Evolutionary conservation across 2,797 vertebrate genomes (phyloP), one percentile per base, ranked within the genome.

Genomic region (Psittacula derbiana): DNA sequence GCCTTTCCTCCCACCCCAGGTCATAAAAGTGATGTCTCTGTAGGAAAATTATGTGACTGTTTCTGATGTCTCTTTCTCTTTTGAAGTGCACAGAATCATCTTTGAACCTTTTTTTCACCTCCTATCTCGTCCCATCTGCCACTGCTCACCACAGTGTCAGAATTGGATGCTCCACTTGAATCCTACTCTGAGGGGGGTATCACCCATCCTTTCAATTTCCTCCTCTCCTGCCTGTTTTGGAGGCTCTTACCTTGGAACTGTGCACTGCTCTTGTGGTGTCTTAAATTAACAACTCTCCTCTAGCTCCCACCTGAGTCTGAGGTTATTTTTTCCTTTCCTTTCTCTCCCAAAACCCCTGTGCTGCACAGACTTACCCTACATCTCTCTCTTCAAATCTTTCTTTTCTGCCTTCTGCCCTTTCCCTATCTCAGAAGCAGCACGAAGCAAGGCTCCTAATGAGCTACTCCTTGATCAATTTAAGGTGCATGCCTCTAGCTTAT

Each of bases 381-480:
- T 61, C 49, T 87, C 19, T 71, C 31, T 88, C 52, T 21, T 87
- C 3, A 2, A 71, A 27, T 8, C 49, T 67, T 76, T 81, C 50
- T 88, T 58, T 23, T 50, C 53, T 92, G 69, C 33, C 44, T 89
- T 65, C 44, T 92, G 41, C 72, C 74, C 74, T 95, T 94, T 95
- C 10, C 10, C 60, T 71, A 24, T 24, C 91, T 87, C 61, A 73
- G 52, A 80, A 93, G 27, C 3, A 1, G 38, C 61, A 72, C 0
- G 3, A 89, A 92, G 52, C 75, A 50, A 36, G 33, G 24, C 43
- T 87, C 46, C 81, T 97, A 92, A 92, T 81, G 66, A 96, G 65
- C 81, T 62, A 19, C 36, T 78, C 57, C 89, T 91, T 93, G 79
- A 92, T 96, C 91, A 91, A 65, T 89, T 87, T 87, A 78, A 91